phyloP scores from a whole-genome alignment of 2,113 vertebrate species.

The Phylloscopus trochiloides region DNA sequence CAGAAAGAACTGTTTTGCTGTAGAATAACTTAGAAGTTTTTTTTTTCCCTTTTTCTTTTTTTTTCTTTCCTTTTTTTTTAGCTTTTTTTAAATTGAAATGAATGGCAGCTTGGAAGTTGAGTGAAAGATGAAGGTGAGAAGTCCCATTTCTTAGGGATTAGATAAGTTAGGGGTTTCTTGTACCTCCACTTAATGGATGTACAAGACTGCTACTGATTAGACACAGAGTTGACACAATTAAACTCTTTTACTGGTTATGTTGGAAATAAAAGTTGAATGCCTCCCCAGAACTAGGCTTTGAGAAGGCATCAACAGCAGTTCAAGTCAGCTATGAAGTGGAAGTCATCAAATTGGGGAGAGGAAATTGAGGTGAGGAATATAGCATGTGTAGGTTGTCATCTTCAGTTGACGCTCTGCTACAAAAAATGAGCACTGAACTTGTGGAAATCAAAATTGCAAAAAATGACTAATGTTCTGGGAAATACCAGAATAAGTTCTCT shows the following conservation, averaged over 20 bases:
- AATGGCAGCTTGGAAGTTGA: neutral
- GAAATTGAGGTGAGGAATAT: neutral
- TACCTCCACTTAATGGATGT: neutral
- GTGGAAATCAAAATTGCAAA: neutral
- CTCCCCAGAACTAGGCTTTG: neutral
- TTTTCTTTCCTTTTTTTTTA: neutral
- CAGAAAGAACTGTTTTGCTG: neutral
- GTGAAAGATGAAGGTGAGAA: neutral
- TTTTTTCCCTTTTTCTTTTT: neutral
- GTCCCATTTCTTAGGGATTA: neutral
- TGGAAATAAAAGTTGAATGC: neutral
- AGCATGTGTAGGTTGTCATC: accelerated
- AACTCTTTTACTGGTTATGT: neutral
- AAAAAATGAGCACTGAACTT: neutral
- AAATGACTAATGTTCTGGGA: neutral
- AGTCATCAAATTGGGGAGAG: neutral
- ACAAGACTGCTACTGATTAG: neutral
- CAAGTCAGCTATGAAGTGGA: neutral
- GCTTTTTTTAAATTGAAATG: neutral
- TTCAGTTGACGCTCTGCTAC: neutral
- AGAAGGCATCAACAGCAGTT: neutral
- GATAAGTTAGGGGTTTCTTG: neutral
- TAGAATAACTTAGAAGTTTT: neutral
- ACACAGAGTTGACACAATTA: neutral
- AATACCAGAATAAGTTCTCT: neutral